These are phyloP conservation scores for Pristionchus mayeri DNA, from an alignment of 2,888 invertebrate species.

Conservation along the genomic window DNA sequence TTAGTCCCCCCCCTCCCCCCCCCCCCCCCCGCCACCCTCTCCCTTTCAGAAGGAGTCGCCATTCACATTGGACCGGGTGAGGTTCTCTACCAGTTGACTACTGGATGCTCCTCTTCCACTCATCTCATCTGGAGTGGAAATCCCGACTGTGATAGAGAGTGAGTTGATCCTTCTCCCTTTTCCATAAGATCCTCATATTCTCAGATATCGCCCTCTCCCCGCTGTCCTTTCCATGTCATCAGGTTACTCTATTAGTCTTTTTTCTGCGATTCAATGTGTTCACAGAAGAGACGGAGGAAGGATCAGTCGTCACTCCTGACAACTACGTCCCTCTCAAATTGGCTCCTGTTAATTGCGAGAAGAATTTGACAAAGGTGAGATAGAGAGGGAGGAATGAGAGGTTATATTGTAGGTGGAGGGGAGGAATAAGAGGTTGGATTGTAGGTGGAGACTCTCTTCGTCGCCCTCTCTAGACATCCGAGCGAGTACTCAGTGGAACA, in stretches of 20 bases:
- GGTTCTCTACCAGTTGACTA: conserved; percentile 16
- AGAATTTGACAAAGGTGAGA: conserved; percentile 26
- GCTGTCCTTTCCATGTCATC: neutral
- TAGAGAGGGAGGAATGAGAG: neutral
- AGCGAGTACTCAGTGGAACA: conserved; percentile 43
- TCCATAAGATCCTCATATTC: neutral
- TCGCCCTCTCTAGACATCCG: neutral
- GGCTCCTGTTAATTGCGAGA: neutral
- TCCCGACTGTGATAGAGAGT: conserved; percentile 43
- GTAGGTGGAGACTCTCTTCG: conserved; percentile 34
- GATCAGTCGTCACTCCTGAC: neutral
- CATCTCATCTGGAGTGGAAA: conserved; percentile 45
- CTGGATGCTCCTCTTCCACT: conserved; percentile 1
- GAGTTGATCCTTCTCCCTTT: neutral
- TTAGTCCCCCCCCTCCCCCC: neutral
- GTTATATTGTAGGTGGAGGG: neutral
- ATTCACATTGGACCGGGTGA: conserved; percentile 41
- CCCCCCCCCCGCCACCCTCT: neutral
- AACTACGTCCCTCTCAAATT: conserved; percentile 40
- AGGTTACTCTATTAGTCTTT: neutral
- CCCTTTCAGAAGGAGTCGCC: conserved; percentile 29
- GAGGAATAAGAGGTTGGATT: neutral
- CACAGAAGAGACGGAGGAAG: conserved; percentile 10
- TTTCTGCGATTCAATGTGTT: neutral
- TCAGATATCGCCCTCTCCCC: conserved; percentile 4